A percentile compares a stretch with the other conserved stretches of the same genome.
phyloP scores from a whole-genome alignment of 2,888 invertebrate genomes.

The Tridacna gigas region DNA sequence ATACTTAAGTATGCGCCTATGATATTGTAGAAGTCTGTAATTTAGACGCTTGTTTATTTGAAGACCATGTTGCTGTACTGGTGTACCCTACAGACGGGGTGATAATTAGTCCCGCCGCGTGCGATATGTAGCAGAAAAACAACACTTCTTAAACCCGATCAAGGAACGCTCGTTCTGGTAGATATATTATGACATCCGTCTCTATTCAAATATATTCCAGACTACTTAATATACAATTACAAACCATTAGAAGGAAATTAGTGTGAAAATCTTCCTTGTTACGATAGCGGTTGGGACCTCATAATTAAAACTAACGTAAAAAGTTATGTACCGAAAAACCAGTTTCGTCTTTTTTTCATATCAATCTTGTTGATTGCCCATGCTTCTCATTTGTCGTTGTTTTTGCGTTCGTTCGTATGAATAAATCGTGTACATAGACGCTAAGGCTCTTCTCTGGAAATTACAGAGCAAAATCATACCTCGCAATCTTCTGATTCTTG shows the following conservation, averaged over 20 bases:
- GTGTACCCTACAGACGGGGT: constrained; percentile 15
- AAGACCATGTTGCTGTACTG: constrained; percentile 15
- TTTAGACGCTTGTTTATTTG: constrained; percentile 17
- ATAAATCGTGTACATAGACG: no score
- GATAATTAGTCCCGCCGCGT: constrained; percentile 13
- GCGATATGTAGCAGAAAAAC: constrained; percentile 10
- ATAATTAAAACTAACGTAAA: not conserved
- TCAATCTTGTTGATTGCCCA: no score
- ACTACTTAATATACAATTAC: constrained; percentile 59
- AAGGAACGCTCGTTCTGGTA: constrained; percentile 31
- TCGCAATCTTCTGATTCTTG: no score
- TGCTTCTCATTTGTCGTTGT: no score
- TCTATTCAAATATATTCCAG: constrained; percentile 50
- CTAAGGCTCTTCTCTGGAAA: no score
- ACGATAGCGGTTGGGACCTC: constrained; percentile 3
- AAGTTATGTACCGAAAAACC: no score
- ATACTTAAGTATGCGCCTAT: constrained; percentile 12
- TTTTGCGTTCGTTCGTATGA: no score
- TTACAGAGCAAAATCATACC: no score
- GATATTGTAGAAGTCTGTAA: constrained; percentile 25
- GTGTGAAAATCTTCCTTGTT: constrained; percentile 15
- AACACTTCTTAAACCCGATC: constrained; percentile 25
- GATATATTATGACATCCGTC: constrained; percentile 56
- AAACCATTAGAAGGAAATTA: constrained; percentile 36
- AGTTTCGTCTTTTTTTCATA: no score